Evolutionary conservation across 2,888 invertebrate genomes (phyloP).

Genomic region (Brachycybe producta): DNA sequence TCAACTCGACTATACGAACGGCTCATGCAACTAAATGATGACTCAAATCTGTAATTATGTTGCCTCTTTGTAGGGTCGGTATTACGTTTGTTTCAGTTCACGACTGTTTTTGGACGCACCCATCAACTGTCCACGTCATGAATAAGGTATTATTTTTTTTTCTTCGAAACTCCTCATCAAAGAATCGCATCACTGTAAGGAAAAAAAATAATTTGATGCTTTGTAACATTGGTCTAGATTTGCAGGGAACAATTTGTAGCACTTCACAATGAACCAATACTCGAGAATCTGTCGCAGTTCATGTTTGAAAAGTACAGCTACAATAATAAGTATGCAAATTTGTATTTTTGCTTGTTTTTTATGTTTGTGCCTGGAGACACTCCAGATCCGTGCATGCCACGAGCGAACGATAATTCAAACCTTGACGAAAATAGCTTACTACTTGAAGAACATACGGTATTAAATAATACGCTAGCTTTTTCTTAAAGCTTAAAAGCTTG

Average conservation of each 20-base stretch:
- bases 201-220: too few relatives aligned
- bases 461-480: too few relatives aligned
- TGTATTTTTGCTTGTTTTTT: slow-evolving; percentile 3
- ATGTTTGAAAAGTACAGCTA: slow-evolving; percentile 55
- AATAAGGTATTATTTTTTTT: slow-evolving; percentile 54
- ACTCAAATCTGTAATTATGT: too few relatives aligned
- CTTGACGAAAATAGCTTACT: too few relatives aligned
- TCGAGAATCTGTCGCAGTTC: slow-evolving; percentile 69
- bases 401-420: too few relatives aligned
- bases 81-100: slow-evolving; percentile 93
- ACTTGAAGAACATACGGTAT: too few relatives aligned
- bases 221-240: too few relatives aligned
- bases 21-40: background rate
- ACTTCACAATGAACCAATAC: slow-evolving; percentile 80
- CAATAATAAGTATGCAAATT: slow-evolving; percentile 42
- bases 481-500: too few relatives aligned
- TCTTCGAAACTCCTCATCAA: background rate
- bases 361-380: too few relatives aligned
- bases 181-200: too few relatives aligned
- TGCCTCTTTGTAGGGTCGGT: slow-evolving; percentile 42
- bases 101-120: slow-evolving; percentile 99
- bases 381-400: too few relatives aligned
- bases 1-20: background rate
- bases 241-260: slow-evolving; percentile 97
- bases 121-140: slow-evolving; percentile 70